A percentile compares a stretch with the other conserved stretches of the same genome.
These are phyloP conservation scores for Gadus macrocephalus DNA, from an alignment of 2,113 vertebrate species.

Conservation along the genomic window DNA sequence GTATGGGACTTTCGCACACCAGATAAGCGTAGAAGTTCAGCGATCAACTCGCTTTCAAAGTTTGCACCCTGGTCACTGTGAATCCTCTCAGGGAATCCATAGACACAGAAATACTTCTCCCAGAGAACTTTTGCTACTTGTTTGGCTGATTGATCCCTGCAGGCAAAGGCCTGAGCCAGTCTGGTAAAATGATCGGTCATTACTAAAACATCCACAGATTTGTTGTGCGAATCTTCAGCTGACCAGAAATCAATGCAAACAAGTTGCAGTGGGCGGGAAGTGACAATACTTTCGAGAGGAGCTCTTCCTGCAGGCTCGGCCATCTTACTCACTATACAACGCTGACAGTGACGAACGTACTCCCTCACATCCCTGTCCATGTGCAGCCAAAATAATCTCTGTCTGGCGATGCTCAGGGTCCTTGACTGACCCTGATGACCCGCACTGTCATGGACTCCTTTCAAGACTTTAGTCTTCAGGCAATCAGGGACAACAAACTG, in stretches of 20 bases:
- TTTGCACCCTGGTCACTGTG: conserved; percentile 5
- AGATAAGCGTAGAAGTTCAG: background rate
- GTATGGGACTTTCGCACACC: no score
- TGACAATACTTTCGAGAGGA: conserved; percentile 3
- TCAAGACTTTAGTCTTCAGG: background rate
- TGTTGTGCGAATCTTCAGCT: conserved; percentile 1
- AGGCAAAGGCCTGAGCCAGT: conserved; percentile 1
- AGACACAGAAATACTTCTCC: conserved; percentile 11
- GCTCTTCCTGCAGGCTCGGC: background rate
- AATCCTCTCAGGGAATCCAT: conserved; percentile 7
- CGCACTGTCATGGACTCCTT: background rate
- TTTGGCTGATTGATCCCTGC: conserved; percentile 8
- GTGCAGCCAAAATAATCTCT: background rate
- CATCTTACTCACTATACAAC: background rate
- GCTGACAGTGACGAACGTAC: background rate
- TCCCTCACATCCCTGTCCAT: conserved; percentile 2
- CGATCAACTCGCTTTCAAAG: background rate
- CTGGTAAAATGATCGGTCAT: conserved; percentile 2
- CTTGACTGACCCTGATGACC: conserved; percentile 2
- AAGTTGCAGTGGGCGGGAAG: background rate
- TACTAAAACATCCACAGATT: conserved; percentile 4
- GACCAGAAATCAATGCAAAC: conserved; percentile 19
- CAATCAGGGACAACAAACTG: background rate
- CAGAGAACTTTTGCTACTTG: background rate
- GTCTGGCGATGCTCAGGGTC: background rate